Evolutionary conservation across 2,797 vertebrate genomes (phyloP).

Genomic region (Hephaestus fuliginosus): DNA sequence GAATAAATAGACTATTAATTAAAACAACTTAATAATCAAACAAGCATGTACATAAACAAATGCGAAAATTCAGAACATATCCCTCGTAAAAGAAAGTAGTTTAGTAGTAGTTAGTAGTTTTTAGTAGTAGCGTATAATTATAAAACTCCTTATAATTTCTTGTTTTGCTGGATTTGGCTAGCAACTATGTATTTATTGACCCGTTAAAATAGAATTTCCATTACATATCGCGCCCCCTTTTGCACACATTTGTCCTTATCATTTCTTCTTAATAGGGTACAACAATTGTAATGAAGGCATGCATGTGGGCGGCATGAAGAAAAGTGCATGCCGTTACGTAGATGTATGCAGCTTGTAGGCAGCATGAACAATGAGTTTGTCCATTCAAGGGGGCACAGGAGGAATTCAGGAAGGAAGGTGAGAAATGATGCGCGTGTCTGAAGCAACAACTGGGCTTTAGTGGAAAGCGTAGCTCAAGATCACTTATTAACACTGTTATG

Average conservation of each 20-base stretch:
- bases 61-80: neutral
- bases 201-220: neutral
- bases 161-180: neutral
- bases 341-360: neutral
- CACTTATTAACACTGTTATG: neutral
- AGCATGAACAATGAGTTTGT: slow-evolving; percentile 18
- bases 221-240: neutral
- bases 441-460: slow-evolving; percentile 19
- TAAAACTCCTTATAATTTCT: neutral
- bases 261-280: neutral
- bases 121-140: neutral
- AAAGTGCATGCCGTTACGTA: neutral
- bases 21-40: neutral
- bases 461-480: neutral
- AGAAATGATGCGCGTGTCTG: slow-evolving; percentile 13
- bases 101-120: too few relatives aligned
- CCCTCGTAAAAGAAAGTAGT: neutral
- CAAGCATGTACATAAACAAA: neutral
- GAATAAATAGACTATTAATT: neutral
- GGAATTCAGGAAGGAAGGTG: slow-evolving; percentile 28
- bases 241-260: neutral
- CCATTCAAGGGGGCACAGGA: slow-evolving; percentile 35
- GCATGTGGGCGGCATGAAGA: slow-evolving; percentile 19
- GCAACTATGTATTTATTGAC: neutral
- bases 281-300: slow-evolving; percentile 11